Conservation (phyloP, 2,888 invertebrate genomes). For the Cerceris rybyensis region DNA sequence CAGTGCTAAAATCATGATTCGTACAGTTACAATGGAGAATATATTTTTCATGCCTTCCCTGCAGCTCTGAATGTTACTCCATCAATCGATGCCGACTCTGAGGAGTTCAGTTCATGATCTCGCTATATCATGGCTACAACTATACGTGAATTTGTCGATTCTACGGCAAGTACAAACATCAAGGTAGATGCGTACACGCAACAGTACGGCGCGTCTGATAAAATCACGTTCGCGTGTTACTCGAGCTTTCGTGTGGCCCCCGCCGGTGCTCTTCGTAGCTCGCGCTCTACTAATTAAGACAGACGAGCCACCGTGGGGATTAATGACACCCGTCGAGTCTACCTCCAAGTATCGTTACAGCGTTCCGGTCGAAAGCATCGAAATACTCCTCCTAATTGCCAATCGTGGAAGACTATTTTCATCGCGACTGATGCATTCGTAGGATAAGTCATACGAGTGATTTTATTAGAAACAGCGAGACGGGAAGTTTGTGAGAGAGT, state of each 20-base stretch:
- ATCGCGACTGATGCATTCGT: constrained; percentile 5
- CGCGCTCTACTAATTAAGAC: constrained; percentile 70
- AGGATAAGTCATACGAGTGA: not conserved
- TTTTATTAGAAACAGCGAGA: not conserved
- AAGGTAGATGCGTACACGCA: constrained; percentile 1
- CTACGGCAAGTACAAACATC: not conserved
- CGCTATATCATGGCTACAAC: too few species aligned
- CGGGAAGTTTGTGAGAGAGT: not conserved
- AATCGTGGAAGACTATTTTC: constrained; percentile 43
- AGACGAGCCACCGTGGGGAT: constrained; percentile 64
- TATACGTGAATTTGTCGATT: constrained; percentile 14
- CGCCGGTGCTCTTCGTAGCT: constrained; percentile 23
- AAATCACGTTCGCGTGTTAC: constrained; percentile 47
- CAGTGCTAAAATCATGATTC: too few species aligned
- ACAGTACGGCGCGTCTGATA: constrained; percentile 7
- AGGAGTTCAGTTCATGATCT: too few species aligned
- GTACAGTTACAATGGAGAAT: too few species aligned
- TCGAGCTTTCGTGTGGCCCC: constrained; percentile 9
- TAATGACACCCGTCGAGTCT: constrained; percentile 65
- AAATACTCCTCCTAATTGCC: constrained; percentile 59
- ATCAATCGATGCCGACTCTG: too few species aligned
- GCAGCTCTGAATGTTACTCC: too few species aligned
- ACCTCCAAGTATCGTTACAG: constrained; percentile 47
- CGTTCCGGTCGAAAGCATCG: constrained; percentile 43
- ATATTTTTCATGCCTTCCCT: too few species aligned